Evolutionary conservation across 2,113 vertebrate species (phyloP).

Genomic region (Taxidea taxus): DNA sequence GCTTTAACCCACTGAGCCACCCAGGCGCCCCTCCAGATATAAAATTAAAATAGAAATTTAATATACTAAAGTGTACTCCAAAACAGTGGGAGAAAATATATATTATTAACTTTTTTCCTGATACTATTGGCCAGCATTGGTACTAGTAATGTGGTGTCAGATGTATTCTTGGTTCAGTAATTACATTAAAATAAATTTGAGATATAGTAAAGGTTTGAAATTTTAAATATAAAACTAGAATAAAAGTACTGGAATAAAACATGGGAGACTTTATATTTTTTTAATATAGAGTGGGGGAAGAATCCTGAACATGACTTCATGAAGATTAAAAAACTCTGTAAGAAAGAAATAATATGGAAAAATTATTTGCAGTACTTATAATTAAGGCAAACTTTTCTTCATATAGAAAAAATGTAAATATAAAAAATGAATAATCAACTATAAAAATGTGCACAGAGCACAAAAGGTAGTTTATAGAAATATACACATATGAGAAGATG

Average conservation of each 20-base stretch:
- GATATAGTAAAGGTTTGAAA: neutral
- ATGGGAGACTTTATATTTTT: neutral
- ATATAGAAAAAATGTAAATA: neutral
- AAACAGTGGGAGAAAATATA: neutral
- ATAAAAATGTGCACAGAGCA: neutral
- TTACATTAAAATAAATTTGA: constrained; percentile 8
- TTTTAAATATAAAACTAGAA: neutral
- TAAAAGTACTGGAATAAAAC: neutral
- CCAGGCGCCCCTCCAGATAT: neutral
- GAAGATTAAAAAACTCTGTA: neutral
- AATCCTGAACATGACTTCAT: neutral
- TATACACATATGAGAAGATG: neutral
- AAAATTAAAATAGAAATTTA: neutral
- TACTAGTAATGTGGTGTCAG: neutral
- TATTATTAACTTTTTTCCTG: neutral
- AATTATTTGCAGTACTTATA: neutral
- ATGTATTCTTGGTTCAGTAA: neutral
- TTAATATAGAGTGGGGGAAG: neutral
- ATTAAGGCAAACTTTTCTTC: neutral
- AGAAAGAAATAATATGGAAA: neutral
- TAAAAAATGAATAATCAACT: neutral
- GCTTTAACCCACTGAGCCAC: too few species aligned
- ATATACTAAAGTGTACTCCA: neutral
- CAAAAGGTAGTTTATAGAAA: neutral
- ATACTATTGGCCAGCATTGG: neutral